phyloP scores from a whole-genome alignment of 2,113 vertebrate genomes.

The Amphiprion ocellaris region DNA sequence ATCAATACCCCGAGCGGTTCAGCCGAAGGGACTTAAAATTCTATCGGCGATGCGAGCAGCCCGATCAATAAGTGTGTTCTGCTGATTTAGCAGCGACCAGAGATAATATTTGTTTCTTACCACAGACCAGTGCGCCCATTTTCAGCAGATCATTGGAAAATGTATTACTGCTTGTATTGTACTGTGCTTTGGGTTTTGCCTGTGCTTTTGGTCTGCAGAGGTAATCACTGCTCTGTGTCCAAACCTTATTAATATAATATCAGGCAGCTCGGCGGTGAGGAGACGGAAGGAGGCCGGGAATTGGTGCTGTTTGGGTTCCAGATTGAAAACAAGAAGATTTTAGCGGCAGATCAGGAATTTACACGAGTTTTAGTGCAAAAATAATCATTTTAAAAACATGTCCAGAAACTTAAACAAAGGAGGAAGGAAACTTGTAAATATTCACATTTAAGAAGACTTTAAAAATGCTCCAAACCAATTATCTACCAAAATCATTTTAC shows the following conservation, averaged over 20 bases:
- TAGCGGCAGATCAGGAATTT: conserved; percentile 6
- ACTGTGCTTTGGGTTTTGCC: conserved; percentile 83
- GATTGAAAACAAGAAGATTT: conserved; percentile 80
- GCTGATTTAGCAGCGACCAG: conserved; percentile 91
- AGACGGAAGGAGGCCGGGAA: conserved; percentile 34
- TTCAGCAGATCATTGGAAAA: conserved; percentile 92
- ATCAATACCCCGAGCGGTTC: conserved; percentile 61
- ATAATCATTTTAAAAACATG: conserved; percentile 6
- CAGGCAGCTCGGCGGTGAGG: conserved; percentile 72
- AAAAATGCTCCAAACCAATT: too few relatives aligned
- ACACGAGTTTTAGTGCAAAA: conserved; percentile 79
- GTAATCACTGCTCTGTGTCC: conserved; percentile 87
- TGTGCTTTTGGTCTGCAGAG: conserved; percentile 85
- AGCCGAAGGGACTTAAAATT: conserved; percentile 64
- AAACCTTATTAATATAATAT: conserved; percentile 77
- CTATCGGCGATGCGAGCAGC: conserved; percentile 87
- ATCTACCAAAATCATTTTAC: too few relatives aligned
- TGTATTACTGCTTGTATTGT: conserved; percentile 88
- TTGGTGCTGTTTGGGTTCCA: conserved; percentile 31
- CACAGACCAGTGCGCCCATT: conserved; percentile 89
- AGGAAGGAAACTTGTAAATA: too few relatives aligned
- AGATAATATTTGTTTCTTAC: conserved; percentile 93
- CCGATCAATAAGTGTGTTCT: conserved; percentile 93
- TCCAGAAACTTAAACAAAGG: conserved; percentile 72
- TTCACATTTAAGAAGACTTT: too few relatives aligned